Conservation (phyloP, 1,140 invertebrate genomes). For the Kradibia gibbosae region DNA sequence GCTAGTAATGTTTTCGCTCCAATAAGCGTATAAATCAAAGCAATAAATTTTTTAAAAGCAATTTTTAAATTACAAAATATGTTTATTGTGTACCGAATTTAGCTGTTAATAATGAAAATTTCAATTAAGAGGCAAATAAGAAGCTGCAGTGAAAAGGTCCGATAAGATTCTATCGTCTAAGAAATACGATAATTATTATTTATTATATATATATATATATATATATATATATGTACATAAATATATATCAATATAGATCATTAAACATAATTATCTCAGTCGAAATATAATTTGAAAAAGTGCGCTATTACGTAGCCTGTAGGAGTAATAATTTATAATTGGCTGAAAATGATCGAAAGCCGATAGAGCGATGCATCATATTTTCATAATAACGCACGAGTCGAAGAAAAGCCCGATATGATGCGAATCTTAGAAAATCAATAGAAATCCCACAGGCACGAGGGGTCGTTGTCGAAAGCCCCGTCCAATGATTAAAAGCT, state of each 20-base stretch:
- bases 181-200: too few species aligned
- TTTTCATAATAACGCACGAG: neutral
- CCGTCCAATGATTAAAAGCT: slow-evolving; percentile 39
- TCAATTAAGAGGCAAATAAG: too few species aligned
- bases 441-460: neutral
- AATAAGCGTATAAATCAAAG: too few species aligned
- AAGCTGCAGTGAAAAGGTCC: too few species aligned
- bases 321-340: neutral
- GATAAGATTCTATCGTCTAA: too few species aligned
- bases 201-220: too few species aligned
- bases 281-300: neutral
- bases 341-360: neutral
- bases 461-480: slow-evolving; percentile 31
- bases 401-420: neutral
- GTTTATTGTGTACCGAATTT: too few species aligned
- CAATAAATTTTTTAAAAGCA: too few species aligned
- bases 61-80: too few species aligned
- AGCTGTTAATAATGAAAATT: too few species aligned
- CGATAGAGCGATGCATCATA: neutral
- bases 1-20: too few species aligned
- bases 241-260: neutral
- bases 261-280: neutral
- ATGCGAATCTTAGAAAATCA: slow-evolving; percentile 37
- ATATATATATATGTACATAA: neutral
- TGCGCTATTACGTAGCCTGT: neutral